Conservation (phyloP, 1,140 invertebrate species). For the Formica exsecta region DNA sequence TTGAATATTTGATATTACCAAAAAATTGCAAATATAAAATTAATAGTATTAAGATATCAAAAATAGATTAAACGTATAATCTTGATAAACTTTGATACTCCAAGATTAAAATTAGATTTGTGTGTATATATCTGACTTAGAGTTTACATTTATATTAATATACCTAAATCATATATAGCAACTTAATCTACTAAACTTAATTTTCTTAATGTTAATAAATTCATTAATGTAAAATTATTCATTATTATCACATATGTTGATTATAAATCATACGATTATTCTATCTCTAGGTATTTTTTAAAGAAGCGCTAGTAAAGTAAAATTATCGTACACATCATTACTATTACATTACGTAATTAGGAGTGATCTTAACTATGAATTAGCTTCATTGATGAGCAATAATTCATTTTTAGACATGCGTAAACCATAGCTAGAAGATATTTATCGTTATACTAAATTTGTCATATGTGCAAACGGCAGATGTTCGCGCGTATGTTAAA, state of each 20-base stretch:
- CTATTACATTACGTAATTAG: not conserved
- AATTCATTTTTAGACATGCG: constrained; percentile 38
- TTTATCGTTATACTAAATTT: constrained; percentile 30
- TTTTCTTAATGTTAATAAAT: not conserved
- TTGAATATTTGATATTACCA: not conserved
- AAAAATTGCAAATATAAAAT: not conserved
- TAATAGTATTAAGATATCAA: not conserved
- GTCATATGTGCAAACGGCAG: constrained; percentile 15
- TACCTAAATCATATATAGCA: not conserved
- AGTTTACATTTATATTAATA: not conserved
- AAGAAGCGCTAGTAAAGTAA: not conserved
- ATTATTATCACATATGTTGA: not conserved
- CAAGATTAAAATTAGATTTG: not conserved
- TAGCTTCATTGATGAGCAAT: not conserved
- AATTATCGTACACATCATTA: not conserved
- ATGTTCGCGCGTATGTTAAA: constrained; percentile 53
- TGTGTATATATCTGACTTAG: not conserved
- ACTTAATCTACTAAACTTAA: not conserved
- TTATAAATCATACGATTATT: not conserved
- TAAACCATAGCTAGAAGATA: not conserved
- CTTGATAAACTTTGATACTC: not conserved
- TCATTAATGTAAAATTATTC: not conserved
- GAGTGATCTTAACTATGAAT: not conserved
- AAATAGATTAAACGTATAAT: not conserved
- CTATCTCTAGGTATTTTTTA: not conserved